phyloP scores from a whole-genome alignment of 2,113 vertebrate genomes.

The Pangasianodon gigas region DNA sequence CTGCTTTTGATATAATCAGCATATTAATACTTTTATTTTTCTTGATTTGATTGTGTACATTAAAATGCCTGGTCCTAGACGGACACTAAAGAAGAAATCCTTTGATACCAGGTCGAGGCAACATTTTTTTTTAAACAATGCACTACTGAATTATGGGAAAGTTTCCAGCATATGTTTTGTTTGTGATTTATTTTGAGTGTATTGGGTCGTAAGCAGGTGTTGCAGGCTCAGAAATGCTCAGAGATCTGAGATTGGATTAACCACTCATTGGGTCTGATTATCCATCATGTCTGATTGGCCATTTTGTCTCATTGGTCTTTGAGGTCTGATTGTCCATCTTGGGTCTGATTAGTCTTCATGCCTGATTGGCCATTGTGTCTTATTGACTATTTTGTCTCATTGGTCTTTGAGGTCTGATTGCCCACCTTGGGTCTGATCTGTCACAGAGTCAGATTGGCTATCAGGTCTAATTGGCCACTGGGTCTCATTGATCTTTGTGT shows the following conservation, averaged over 20 bases:
- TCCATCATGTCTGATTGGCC: neutral
- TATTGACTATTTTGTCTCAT: neutral
- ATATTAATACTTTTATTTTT: neutral
- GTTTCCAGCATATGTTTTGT: neutral
- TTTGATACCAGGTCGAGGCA: neutral
- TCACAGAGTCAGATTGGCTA: neutral
- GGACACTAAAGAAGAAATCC: neutral
- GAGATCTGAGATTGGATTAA: neutral
- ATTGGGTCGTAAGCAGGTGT: neutral
- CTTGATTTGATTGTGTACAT: neutral
- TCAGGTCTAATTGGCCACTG: neutral
- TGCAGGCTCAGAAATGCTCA: neutral
- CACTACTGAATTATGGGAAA: too few relatives aligned
- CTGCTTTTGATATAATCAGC: neutral
- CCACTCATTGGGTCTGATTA: neutral
- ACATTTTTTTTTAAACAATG: too few relatives aligned
- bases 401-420: neutral
- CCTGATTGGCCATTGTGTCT: too few relatives aligned
- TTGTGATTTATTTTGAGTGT: neutral
- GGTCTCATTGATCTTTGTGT: neutral
- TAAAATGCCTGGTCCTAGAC: neutral
- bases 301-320: neutral
- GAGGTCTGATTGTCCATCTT: neutral
- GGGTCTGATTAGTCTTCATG: neutral
- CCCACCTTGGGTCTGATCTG: too few relatives aligned